Conservation (phyloP, 2,888 invertebrate species). For the Polydrusus pterygomalis region DNA sequence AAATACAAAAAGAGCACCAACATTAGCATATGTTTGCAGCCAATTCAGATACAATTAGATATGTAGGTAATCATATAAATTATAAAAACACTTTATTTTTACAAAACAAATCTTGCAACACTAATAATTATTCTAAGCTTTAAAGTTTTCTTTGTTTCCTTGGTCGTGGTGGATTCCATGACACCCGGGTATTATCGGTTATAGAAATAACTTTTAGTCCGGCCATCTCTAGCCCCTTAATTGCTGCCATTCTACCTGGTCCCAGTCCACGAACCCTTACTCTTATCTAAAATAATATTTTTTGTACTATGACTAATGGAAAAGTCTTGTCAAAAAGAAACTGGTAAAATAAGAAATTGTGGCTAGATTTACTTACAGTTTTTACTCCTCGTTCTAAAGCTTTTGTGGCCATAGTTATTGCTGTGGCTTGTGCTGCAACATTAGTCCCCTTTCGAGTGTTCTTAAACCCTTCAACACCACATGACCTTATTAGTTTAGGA, state of each 20-base stretch:
- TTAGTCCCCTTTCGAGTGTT: constrained; percentile 97
- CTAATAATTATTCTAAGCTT: constrained; percentile 57
- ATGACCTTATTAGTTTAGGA: constrained; percentile 80
- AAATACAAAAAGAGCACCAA: too few relatives aligned
- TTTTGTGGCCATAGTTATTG: constrained; percentile 83
- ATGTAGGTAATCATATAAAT: neutral
- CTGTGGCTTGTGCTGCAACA: constrained; percentile 96
- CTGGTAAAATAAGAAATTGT: neutral
- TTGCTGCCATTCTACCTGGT: constrained; percentile 91
- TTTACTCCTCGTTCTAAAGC: constrained; percentile 83
- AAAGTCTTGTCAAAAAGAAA: too few relatives aligned
- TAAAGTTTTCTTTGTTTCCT: constrained; percentile 90
- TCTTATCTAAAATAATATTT: constrained; percentile 67
- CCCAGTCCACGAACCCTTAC: constrained; percentile 89
- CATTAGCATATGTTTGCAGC: too few relatives aligned
- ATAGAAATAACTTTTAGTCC: constrained; percentile 93
- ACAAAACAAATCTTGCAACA: neutral
- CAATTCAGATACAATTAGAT: too few relatives aligned
- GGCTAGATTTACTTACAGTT: constrained; percentile 72
- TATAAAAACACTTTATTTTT: constrained; percentile 11
- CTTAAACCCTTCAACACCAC: constrained; percentile 96
- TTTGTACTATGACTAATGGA: neutral
- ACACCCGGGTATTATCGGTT: constrained; percentile 92
- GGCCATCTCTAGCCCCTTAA: constrained; percentile 95
- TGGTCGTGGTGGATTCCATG: constrained; percentile 88